Evolutionary conservation across 2,888 invertebrate genomes (phyloP).

Genomic region (Corbicula japonica): DNA sequence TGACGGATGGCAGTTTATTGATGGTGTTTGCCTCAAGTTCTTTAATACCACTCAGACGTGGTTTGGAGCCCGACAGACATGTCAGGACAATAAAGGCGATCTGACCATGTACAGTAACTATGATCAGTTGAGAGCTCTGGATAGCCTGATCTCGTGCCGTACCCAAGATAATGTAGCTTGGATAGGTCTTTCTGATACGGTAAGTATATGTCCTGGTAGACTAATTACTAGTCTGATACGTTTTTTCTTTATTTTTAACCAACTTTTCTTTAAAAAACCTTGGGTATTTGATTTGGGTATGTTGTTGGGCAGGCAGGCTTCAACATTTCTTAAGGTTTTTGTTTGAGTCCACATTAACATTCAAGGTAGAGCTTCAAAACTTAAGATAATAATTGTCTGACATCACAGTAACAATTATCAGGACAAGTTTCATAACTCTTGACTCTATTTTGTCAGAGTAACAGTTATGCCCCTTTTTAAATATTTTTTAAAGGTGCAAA

Average conservation of each 20-base stretch:
- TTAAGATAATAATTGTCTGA: too few species aligned
- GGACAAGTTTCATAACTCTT: too few species aligned
- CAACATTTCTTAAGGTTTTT: background rate
- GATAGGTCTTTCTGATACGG: constrained; percentile 77
- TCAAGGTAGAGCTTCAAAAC: background rate
- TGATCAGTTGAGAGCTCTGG: constrained; percentile 51
- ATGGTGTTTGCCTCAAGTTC: constrained; percentile 70
- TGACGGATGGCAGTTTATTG: constrained; percentile 71
- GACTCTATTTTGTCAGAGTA: too few species aligned
- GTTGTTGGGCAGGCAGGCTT: background rate
- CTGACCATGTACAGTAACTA: constrained; percentile 60
- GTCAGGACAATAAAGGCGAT: constrained; percentile 65
- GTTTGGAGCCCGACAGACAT: constrained; percentile 69
- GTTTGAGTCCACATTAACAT: background rate
- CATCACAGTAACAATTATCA: too few species aligned
- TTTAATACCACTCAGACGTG: constrained; percentile 66
- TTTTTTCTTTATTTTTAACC: background rate
- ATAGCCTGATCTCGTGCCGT: constrained; percentile 66
- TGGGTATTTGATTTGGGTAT: background rate
- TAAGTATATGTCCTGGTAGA: constrained; percentile 40
- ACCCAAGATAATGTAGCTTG: constrained; percentile 65
- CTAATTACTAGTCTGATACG: background rate
- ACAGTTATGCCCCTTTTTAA: too few species aligned
- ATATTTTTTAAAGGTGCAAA: too few species aligned
- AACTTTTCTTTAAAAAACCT: too few species aligned